phyloP scores from a whole-genome alignment of 2,797 vertebrate genomes.

The Cuniculus paca region DNA sequence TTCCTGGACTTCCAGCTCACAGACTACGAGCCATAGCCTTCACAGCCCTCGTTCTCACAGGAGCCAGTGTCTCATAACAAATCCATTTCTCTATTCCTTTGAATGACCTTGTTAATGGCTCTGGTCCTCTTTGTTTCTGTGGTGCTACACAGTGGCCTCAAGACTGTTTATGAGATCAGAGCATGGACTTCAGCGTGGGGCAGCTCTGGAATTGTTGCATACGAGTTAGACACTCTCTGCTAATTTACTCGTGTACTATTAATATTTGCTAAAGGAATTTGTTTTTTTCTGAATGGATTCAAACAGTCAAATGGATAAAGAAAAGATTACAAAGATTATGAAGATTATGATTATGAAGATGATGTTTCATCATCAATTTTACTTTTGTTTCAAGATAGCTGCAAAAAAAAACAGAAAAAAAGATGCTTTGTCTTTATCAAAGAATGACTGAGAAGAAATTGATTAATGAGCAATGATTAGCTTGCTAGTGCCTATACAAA shows the following conservation, averaged over 20 bases:
- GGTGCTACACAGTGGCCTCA: background rate
- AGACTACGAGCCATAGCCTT: background rate
- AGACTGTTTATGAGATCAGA: background rate
- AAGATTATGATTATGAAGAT: background rate
- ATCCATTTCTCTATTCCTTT: background rate
- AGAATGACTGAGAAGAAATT: background rate
- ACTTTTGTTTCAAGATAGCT: slow-evolving; percentile 30
- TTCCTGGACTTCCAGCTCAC: background rate
- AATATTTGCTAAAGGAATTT: background rate
- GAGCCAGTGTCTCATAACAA: background rate
- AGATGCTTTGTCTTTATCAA: background rate
- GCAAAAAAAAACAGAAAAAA: background rate
- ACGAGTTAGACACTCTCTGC: background rate
- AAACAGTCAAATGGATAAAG: background rate
- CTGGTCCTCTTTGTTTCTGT: background rate
- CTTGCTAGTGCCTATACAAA: background rate
- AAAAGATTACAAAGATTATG: background rate
- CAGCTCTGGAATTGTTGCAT: background rate
- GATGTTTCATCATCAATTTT: slow-evolving; percentile 12
- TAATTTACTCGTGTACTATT: background rate
- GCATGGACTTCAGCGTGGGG: background rate
- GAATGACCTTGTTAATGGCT: background rate
- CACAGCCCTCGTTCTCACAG: background rate
- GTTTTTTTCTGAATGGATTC: background rate
- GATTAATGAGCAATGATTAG: background rate